These are phyloP conservation scores for Sycophila sp. DNA, from an alignment of 1,140 invertebrate genomes.

Conservation along the genomic window DNA sequence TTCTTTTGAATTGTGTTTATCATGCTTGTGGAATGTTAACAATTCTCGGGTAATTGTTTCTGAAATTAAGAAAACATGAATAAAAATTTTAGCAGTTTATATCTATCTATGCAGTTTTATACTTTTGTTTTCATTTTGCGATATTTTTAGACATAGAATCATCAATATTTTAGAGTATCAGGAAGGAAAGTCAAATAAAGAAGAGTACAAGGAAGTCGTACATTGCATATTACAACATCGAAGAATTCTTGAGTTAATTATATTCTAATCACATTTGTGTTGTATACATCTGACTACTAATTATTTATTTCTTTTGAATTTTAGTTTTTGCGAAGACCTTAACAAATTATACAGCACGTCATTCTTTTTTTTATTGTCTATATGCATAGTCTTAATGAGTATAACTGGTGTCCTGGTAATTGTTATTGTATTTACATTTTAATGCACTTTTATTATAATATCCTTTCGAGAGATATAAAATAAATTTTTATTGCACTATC, in stretches of 20 bases:
- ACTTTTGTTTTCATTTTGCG: neutral
- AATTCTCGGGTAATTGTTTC: constrained; percentile 29
- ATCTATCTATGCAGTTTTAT: neutral
- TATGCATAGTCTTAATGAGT: neutral
- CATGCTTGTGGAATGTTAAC: constrained; percentile 26
- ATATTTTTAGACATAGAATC: neutral
- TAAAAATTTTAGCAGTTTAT: no score
- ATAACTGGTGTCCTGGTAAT: neutral
- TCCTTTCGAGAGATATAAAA: no score
- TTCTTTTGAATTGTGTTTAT: neutral
- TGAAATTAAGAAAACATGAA: no score
- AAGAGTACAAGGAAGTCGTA: neutral
- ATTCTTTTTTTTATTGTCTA: neutral
- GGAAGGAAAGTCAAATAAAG: neutral
- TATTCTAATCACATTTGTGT: neutral
- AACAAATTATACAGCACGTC: neutral
- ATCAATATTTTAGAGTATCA: neutral
- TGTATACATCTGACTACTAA: neutral
- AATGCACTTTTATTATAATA: neutral
- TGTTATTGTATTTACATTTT: neutral
- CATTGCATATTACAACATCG: neutral
- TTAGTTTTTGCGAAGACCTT: neutral
- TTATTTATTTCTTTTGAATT: neutral
- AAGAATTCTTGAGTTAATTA: neutral
- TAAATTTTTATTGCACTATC: no score